Conservation (phyloP, 2,113 vertebrate species). For the Progne subis region DNA sequence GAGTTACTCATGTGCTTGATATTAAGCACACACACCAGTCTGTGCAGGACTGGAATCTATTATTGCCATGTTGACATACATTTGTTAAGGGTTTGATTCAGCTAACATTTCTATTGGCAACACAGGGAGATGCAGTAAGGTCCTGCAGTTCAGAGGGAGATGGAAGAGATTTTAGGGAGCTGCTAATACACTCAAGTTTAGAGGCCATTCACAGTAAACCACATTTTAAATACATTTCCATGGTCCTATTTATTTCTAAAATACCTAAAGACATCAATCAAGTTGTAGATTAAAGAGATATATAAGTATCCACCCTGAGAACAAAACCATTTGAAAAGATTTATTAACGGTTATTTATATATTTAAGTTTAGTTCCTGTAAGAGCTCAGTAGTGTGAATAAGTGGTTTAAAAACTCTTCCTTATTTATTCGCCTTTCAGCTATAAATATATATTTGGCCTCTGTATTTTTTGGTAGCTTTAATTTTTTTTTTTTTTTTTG, state of each 20-base stretch:
- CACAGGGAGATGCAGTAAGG: neutral
- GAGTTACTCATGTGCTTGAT: conserved; percentile 68
- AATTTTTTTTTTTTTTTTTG: neutral
- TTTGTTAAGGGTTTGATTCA: conserved; percentile 56
- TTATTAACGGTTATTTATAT: conserved; percentile 1
- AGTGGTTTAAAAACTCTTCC: neutral
- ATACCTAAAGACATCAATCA: conserved; percentile 27
- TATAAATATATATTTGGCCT: neutral
- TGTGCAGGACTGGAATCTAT: conserved; percentile 53
- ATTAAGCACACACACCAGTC: conserved; percentile 23
- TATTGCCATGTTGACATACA: conserved; percentile 57
- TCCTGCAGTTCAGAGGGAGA: neutral
- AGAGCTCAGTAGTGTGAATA: neutral
- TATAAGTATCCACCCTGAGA: neutral
- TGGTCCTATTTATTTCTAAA: conserved; percentile 42
- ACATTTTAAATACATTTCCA: conserved; percentile 45
- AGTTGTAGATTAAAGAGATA: conserved; percentile 19
- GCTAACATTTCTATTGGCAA: conserved; percentile 22
- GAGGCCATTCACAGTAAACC: neutral
- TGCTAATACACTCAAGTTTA: neutral
- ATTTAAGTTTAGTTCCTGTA: neutral
- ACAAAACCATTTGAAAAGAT: conserved; percentile 18
- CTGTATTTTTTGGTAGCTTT: neutral
- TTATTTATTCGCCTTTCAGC: neutral
- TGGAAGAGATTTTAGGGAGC: conserved; percentile 15